Base-by-base conservation (phyloP, 1,140 invertebrate species). In the Melanaphis sacchari region DNA sequence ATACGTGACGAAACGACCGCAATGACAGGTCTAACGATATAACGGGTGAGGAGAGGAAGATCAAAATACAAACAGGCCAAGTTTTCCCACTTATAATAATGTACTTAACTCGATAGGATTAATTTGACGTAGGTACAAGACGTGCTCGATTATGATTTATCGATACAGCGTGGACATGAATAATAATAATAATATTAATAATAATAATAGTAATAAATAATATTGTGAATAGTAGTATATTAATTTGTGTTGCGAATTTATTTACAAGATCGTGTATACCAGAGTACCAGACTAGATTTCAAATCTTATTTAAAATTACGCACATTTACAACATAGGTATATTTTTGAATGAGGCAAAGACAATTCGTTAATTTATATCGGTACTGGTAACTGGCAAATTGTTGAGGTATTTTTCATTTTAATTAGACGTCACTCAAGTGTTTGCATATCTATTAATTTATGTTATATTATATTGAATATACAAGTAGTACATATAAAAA, bases 1-100 rank as follows among this genome's bases (percentile, higher is more conserved):
- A 85, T 85, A 43, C 84, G 84, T 89, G 88, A 89, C 88, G 88
- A 89, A 89, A 52, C 88, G 88, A 54, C 88, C 88, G 88, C 88
- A 89, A 54, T n/a, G 88, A 89, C 46, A 54, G 88, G 36, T 24
- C 46, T 26, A 26, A 5, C 11, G 59, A 36, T 21, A 18, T 31
- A 49, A 26, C 36, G n/a, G 36, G 1, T 2, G 11, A 54, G 22
- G 15, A 21, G 46, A 89, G 46, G 36, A n/a, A 89, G 2, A 89
- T 52, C 46, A 22, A 36, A 89, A 89, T 52, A 89, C 87, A 52
- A 52, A 87, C 85, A n/a, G 43, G 85, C 85, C 43, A 87, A 89
- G 87, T 89, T 89, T 89, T 52, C 49, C 87, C 87, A 52, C n/a
- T 87, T 87, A 24, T 8, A 87, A 46, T 52, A 38, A 52, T 26